Conservation (phyloP, 2,888 invertebrate species). For the Eudemis profundana region DNA sequence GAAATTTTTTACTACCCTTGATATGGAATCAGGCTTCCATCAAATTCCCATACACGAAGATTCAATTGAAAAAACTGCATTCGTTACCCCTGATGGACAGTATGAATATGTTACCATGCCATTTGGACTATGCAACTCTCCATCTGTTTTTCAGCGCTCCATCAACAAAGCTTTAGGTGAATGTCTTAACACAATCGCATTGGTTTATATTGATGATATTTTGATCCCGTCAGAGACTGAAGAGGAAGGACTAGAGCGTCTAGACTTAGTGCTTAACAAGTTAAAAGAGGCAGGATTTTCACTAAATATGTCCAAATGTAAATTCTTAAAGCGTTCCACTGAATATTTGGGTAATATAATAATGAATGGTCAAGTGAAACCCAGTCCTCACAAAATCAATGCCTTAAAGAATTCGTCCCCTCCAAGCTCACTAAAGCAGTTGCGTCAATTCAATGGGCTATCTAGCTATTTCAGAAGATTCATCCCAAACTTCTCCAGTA, state of each 20-base stretch:
- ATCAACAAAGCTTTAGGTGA: constrained; percentile 41
- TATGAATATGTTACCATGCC: constrained; percentile 44
- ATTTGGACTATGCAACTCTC: constrained; percentile 44
- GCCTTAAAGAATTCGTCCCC: not conserved
- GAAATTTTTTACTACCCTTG: constrained; percentile 27
- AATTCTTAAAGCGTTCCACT: not conserved
- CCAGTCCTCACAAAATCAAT: not conserved
- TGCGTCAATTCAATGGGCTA: not conserved
- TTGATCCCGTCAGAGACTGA: constrained; percentile 16
- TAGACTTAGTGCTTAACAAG: constrained; percentile 1
- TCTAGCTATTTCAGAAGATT: not conserved
- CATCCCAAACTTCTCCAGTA: not conserved
- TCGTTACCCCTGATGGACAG: constrained; percentile 42
- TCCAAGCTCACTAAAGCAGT: not conserved
- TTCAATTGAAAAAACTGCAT: constrained; percentile 42
- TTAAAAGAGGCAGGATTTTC: constrained; percentile 6
- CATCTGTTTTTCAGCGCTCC: constrained; percentile 42
- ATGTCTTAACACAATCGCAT: constrained; percentile 18
- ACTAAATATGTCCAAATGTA: not conserved
- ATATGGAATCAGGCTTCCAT: constrained; percentile 46
- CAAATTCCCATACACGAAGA: constrained; percentile 39
- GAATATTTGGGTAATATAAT: not conserved
- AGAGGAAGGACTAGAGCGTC: constrained; percentile 13
- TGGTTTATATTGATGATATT: constrained; percentile 46
- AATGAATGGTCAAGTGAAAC: not conserved